These are phyloP conservation scores for Sparus aurata DNA, from an alignment of 2,797 vertebrate genomes.

Conservation along the genomic window DNA sequence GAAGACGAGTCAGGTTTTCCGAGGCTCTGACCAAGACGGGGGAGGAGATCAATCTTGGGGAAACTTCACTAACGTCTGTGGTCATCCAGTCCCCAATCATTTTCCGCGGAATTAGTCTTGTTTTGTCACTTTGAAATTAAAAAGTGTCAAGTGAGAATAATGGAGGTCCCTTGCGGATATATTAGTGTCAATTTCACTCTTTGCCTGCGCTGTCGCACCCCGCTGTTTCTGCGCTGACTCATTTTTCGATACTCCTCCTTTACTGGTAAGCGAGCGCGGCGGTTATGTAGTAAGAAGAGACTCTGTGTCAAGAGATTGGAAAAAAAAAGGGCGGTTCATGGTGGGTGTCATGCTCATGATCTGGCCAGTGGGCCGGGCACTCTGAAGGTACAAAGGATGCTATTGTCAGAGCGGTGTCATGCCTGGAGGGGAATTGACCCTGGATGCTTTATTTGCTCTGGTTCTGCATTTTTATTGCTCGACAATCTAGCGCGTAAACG, in stretches of 20 bases:
- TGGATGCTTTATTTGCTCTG: constrained; percentile 60
- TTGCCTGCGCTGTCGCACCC: constrained; percentile 42
- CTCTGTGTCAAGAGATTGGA: constrained; percentile 31
- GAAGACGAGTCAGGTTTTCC: constrained; percentile 63
- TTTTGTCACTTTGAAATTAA: constrained; percentile 84
- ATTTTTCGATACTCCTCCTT: constrained; percentile 46
- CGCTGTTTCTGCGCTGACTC: constrained; percentile 49
- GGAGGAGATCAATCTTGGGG: constrained; percentile 77
- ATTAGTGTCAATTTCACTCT: constrained; percentile 70
- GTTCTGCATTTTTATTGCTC: constrained; percentile 50
- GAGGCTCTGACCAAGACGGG: constrained; percentile 45
- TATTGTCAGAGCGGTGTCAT: constrained; percentile 46
- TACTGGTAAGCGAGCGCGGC: constrained; percentile 2
- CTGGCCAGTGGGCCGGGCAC: constrained; percentile 37
- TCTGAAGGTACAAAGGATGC: constrained; percentile 56
- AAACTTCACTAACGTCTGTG: constrained; percentile 68
- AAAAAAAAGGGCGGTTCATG: constrained; percentile 7
- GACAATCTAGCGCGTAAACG: constrained; percentile 27
- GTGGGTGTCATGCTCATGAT: constrained; percentile 33
- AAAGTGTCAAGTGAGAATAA: constrained; percentile 78
- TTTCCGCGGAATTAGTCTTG: constrained; percentile 77
- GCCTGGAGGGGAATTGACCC: constrained; percentile 47
- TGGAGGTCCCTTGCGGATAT: constrained; percentile 67
- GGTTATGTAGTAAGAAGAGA: constrained; percentile 18
- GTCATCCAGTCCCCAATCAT: constrained; percentile 71